These are phyloP conservation scores for Beris chalybata DNA, from an alignment of 2,888 invertebrate species.

Conservation along the genomic window DNA sequence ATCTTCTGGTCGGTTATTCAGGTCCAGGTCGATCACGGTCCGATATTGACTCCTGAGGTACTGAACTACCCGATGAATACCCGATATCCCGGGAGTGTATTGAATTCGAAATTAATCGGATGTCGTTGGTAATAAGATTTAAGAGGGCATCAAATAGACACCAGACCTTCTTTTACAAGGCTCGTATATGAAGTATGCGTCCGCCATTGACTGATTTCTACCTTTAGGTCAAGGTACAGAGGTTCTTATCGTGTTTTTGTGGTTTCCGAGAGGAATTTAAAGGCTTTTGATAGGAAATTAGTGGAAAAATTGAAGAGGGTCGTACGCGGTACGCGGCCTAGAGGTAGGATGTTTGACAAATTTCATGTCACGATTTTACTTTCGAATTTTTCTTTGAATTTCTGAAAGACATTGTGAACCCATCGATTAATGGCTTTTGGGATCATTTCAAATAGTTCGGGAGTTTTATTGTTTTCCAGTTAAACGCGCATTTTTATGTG, in stretches of 20 bases:
- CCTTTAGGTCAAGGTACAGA: slow-evolving; percentile 28
- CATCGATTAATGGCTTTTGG: slow-evolving; percentile 24
- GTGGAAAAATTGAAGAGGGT: slow-evolving; percentile 7
- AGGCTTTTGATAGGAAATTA: slow-evolving; percentile 30
- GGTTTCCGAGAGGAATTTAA: slow-evolving; percentile 7
- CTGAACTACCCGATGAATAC: slow-evolving; percentile 14
- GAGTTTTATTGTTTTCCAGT: too few relatives aligned
- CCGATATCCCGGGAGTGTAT: slow-evolving; percentile 36
- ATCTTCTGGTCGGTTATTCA: slow-evolving; percentile 4
- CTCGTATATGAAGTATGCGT: not conserved
- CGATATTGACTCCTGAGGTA: slow-evolving; percentile 11
- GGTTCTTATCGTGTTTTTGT: slow-evolving; percentile 30
- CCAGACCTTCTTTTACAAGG: slow-evolving; percentile 42
- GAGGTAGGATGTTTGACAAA: slow-evolving; percentile 40
- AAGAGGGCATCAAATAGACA: slow-evolving; percentile 46
- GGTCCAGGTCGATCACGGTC: slow-evolving; percentile 32
- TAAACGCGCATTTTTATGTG: too few relatives aligned
- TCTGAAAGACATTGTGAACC: slow-evolving; percentile 6
- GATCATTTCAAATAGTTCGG: too few relatives aligned
- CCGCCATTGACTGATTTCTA: not conserved
- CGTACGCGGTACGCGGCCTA: not conserved
- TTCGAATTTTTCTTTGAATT: slow-evolving; percentile 28
- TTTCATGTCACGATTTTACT: slow-evolving; percentile 42
- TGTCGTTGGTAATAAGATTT: slow-evolving; percentile 51
- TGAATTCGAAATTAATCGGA: slow-evolving; percentile 52